These are phyloP conservation scores for Hyppa rectilinea DNA, from an alignment of 2,888 invertebrate genomes.

Conservation along the genomic window DNA sequence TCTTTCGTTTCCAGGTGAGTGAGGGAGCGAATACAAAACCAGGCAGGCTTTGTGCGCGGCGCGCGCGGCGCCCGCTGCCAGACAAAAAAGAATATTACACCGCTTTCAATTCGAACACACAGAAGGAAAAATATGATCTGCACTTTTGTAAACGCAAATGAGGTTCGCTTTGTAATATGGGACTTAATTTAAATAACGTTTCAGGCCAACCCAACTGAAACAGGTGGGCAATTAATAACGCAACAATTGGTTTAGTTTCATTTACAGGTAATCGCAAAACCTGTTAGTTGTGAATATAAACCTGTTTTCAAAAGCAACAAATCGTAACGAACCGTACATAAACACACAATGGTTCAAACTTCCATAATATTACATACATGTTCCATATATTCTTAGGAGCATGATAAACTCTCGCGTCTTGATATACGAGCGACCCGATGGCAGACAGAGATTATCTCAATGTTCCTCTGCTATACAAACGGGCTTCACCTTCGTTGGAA, in stretches of 20 bases:
- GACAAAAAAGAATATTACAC: slow-evolving; percentile 88
- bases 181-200: slow-evolving; percentile 85
- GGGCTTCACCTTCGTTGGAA: slow-evolving; percentile 66
- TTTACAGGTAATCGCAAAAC: slow-evolving; percentile 43
- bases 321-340: slow-evolving; percentile 14
- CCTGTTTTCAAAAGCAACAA: slow-evolving; percentile 33
- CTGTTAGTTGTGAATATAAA: slow-evolving; percentile 36
- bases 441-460: slow-evolving; percentile 68
- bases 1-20: slow-evolving; percentile 90
- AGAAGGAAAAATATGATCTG: slow-evolving; percentile 87
- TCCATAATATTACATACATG: slow-evolving; percentile 27
- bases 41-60: slow-evolving; percentile 83
- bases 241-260: slow-evolving; percentile 69
- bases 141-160: slow-evolving; percentile 89
- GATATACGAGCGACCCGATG: slow-evolving; percentile 63
- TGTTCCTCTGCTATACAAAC: slow-evolving; percentile 64
- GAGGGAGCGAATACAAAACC: slow-evolving; percentile 86
- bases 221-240: slow-evolving; percentile 72
- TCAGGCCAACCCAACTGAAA: slow-evolving; percentile 74
- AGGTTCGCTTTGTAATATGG: slow-evolving; percentile 85
- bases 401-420: slow-evolving; percentile 52
- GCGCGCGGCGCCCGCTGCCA: slow-evolving; percentile 73
- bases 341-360: slow-evolving; percentile 24
- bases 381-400: slow-evolving; percentile 38
- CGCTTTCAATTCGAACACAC: slow-evolving; percentile 88